Evolutionary conservation across 1,140 invertebrate species (phyloP), one percentile per base, ranked within the genome.

Genomic region (Ostrea edulis): DNA sequence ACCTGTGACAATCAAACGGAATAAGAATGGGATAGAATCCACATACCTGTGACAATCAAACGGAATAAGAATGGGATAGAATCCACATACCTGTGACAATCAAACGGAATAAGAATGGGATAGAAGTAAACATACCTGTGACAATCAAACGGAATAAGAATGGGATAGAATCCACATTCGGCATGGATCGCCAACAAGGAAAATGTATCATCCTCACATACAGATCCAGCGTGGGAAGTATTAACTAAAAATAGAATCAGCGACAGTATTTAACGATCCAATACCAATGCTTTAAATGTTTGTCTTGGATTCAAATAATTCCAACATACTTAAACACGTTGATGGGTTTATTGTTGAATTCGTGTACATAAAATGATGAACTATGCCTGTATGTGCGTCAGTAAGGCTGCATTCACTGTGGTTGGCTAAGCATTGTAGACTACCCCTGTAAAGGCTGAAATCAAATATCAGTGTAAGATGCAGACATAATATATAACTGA

Each of bases 61-160:
- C n/a, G n/a, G n/a, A n/a, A n/a, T n/a, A n/a, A n/a, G n/a, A n/a
- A n/a, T n/a, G n/a, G n/a, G n/a, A n/a, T n/a, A n/a, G n/a, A n/a
- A n/a, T n/a, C n/a, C n/a, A n/a, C n/a, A n/a, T n/a, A n/a, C n/a
- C n/a, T n/a, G n/a, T n/a, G n/a, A n/a, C n/a, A n/a, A n/a, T n/a
- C n/a, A n/a, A n/a, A n/a, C n/a, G n/a, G n/a, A n/a, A n/a, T n/a
- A n/a, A n/a, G n/a, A n/a, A n/a, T n/a, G n/a, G n/a, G n/a, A n/a
- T n/a, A n/a, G n/a, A n/a, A n/a, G n/a, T 7, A 25, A 71, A 71
- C 25, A 22, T 71, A 71, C 65, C 65, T 71, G 9, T 71, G 22
- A 11, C 65, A 71, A 71, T 71, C 65, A 22, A 71, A 71, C 22
- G 65, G 65, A 8, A 71, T 71, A 29, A 71, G 65, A 29, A 71